Percentiles rank a stretch among this genome's conserved stretches.
phyloP scores from a whole-genome alignment of 2,113 vertebrate genomes.

The Neofelis nebulosa region DNA sequence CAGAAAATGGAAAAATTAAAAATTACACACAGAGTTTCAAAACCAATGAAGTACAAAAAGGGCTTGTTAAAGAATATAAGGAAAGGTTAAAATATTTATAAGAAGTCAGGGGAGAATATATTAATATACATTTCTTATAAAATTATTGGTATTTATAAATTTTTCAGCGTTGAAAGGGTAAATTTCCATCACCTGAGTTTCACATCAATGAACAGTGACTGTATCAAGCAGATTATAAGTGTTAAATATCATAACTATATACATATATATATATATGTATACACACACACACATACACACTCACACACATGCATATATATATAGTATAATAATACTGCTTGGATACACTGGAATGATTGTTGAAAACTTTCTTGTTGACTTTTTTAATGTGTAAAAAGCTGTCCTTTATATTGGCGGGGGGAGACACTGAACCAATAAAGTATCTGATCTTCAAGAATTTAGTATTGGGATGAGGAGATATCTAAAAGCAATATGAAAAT shows the following conservation, averaged over 20 bases:
- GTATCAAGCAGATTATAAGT: neutral
- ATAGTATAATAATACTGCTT: neutral
- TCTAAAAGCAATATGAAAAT: neutral
- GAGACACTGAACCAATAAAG: neutral
- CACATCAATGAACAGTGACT: neutral
- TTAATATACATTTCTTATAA: neutral
- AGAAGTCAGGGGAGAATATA: neutral
- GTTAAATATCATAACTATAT: neutral
- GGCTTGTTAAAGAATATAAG: neutral
- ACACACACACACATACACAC: neutral
- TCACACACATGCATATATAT: neutral
- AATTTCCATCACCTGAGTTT: neutral
- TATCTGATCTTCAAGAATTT: neutral
- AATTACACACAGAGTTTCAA: neutral
- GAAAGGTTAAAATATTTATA: neutral
- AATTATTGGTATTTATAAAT: conserved; percentile 15
- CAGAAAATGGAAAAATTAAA: neutral
- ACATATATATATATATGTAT: too few species aligned
- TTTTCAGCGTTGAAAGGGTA: neutral
- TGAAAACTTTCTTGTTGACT: neutral
- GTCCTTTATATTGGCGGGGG: neutral
- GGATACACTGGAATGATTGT: neutral
- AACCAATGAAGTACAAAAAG: neutral
- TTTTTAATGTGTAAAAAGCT: neutral
- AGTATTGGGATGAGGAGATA: neutral